These are phyloP conservation scores for Xestoiulus laeticollis DNA, from an alignment of 2,888 invertebrate species.

Conservation along the genomic window DNA sequence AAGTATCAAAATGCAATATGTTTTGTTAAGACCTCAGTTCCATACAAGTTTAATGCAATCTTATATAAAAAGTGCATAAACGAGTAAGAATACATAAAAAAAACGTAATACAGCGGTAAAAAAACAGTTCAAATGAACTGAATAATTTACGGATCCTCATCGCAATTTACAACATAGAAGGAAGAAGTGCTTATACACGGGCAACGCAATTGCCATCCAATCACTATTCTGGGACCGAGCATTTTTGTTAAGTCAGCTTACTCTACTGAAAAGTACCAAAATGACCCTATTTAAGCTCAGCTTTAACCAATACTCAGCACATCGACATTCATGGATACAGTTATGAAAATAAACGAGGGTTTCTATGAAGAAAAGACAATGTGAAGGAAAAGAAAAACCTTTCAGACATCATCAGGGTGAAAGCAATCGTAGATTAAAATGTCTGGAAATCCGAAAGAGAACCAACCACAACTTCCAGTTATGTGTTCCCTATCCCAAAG, in stretches of 20 bases:
- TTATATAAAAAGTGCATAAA: neutral
- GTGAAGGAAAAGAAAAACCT: neutral
- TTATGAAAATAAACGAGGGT: neutral
- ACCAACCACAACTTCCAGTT: neutral
- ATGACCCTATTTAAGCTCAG: neutral
- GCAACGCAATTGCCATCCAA: neutral
- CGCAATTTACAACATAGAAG: neutral
- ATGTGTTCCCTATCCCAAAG: neutral
- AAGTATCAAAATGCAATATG: neutral
- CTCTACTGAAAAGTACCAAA: neutral
- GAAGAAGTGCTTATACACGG: neutral
- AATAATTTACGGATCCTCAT: neutral
- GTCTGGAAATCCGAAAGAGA: neutral
- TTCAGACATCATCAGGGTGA: neutral
- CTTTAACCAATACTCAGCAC: neutral
- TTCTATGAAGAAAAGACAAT: neutral
- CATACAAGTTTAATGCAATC: constrained; percentile 5
- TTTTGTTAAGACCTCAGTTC: neutral
- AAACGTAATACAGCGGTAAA: constrained; percentile 6
- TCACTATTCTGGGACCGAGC: neutral
- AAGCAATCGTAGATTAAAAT: neutral
- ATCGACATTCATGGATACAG: neutral
- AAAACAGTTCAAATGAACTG: neutral
- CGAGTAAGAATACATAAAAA: neutral
- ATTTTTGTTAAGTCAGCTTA: neutral